Conservation (phyloP, 2,888 invertebrate genomes). For the Sinodicranocentrus sp. region DNA sequence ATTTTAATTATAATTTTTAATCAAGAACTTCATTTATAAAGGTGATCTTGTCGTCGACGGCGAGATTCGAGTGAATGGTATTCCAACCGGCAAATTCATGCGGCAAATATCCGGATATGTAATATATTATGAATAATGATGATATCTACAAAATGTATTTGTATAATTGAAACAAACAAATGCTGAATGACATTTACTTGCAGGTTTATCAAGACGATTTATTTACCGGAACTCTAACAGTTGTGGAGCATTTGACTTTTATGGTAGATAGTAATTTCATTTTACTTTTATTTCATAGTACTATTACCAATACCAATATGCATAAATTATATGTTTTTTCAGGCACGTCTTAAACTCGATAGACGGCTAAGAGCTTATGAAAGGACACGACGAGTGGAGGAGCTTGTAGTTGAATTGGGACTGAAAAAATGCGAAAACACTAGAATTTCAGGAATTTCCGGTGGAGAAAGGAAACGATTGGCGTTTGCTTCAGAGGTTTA, state of each 20-base stretch:
- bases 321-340: constrained; percentile 32
- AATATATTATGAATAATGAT: no score
- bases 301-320: no score
- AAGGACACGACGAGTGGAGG: constrained; percentile 84
- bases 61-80: constrained; percentile 89
- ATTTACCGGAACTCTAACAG: constrained; percentile 91
- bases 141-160: no score
- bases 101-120: constrained; percentile 89
- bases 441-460: constrained; percentile 92
- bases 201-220: constrained; percentile 92
- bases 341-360: constrained; percentile 91
- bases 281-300: no score
- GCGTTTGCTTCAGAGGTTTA: constrained; percentile 94
- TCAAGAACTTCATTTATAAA: no score
- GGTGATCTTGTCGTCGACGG: constrained; percentile 87
- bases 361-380: constrained; percentile 83
- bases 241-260: constrained; percentile 91
- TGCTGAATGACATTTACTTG: background rate
- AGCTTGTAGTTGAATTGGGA: constrained; percentile 86
- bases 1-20: no score
- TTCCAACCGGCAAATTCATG: constrained; percentile 86
- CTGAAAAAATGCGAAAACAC: constrained; percentile 85
- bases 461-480: constrained; percentile 94
- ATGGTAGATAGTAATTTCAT: no score
- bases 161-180: background rate